Base-by-base conservation (phyloP, 2,797 vertebrate species). In the Tarsius wallacei region DNA sequence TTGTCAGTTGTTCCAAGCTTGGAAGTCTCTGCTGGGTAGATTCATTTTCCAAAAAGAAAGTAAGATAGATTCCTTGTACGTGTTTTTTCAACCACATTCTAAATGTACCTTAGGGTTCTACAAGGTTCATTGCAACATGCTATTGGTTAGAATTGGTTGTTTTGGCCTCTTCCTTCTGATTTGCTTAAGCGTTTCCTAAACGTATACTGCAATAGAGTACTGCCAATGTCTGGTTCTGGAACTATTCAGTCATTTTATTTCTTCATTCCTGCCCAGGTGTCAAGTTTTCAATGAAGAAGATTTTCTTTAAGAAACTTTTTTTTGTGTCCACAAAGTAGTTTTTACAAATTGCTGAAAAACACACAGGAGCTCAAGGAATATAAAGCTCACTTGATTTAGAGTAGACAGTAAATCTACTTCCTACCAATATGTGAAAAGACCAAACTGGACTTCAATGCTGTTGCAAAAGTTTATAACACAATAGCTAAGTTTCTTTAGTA, bases 181-280 rank as follows among this genome's bases (percentile, higher is more conserved):
- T 84, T 84, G 59, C 33, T 68, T 33, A 86, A 94, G 2, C 22
- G 66, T 95, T 90, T 93, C 12, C 31, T 91, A 33, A 89, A 91
- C 77, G 49, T 24, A n/a, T 11, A 15, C 22, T 76, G 64, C 16
- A 88, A 16, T 49, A 87, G 47, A 80, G 0, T 85, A 57, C 17
- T 82, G 49, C 7, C 22, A 68, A 24, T 64, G 87, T 85, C 36
- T n/a, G 64, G 10, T 26, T 95, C 36, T 51, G 15, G 0, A 91
- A 61, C 19, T 28, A 80, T 61, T 4, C 5, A 68, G 57, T 9
- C 31, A 73, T 87, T 85, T 63, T 51, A 16, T 91, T 84, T 91
- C 19, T 74, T 90, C 55, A 55, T 21, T 88, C 15, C 1, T 63
- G 36, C 9, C 19, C 19, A 81, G 5, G 1, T 91, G 31, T n/a